Base-by-base conservation (phyloP, 2,797 vertebrate genomes). In the Periparus ater region DNA sequence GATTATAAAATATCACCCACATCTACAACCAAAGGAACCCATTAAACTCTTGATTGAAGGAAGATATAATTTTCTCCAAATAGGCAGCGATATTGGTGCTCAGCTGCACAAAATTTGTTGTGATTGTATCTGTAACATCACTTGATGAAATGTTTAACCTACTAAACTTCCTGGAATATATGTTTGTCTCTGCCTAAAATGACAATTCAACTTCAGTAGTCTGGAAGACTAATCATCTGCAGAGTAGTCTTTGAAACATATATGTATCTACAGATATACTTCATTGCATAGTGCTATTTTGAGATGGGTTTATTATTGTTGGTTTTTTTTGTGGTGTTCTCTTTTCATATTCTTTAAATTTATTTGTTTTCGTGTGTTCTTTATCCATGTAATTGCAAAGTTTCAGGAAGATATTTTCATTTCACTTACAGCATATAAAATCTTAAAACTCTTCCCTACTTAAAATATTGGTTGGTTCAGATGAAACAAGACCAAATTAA, bases 61-160 rank as follows among this genome's bases (percentile, higher is more conserved):
- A 42, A 76, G 15, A 53, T 47, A 79, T 1, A 19, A 53, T 78
- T 60, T 75, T 61, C 22, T 82, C 13, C 66, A 34, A 58, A 60
- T 6, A 67, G 23, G 11, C 36, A 84, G 38, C 40, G 20, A 70
- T 73, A 85, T 6, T 55, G 30, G 21, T 93, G 45, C 58, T 92
- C 32, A 85, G 47, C 70, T 91, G 78, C 68, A 70, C n/a, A 77
- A 53, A 70, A 73, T 45, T 65, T 79, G 22, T 79, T 73, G 44
- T 72, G 62, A 62, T 71, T 81, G 12, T 62, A 44, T 61, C 66
- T 36, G 9, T 42, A 88, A 63, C n/a, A 26, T 51, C 40, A 85
- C 42, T 54, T 55, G 27, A 89, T n/a, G 51, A 92, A 81, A 36
- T 38, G 50, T 89, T 89, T 83, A 57, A 71, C 77, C 40, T 88